Conservation (phyloP, 1,140 invertebrate species). For the Drosophila kurseongensis region DNA sequence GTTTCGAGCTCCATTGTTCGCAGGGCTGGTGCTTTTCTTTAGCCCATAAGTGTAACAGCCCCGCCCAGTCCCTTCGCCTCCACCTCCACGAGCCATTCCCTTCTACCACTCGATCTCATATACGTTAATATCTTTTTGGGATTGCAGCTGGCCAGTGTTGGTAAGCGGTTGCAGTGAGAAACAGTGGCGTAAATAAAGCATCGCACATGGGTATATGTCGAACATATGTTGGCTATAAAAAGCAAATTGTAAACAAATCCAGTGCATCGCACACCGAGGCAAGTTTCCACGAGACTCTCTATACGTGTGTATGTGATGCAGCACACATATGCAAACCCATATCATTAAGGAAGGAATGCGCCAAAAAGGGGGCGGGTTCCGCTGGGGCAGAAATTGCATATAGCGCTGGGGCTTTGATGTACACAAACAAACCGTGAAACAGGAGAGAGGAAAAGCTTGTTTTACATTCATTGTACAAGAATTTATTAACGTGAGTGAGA, state of each 20-base stretch:
- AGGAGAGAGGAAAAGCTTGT: background rate
- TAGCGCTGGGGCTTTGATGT: slow-evolving; percentile 9
- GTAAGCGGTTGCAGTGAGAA: slow-evolving; percentile 35
- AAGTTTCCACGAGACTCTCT: slow-evolving; percentile 5
- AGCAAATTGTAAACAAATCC: slow-evolving; percentile 72
- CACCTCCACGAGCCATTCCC: background rate
- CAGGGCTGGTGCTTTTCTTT: slow-evolving; percentile 33
- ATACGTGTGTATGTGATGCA: slow-evolving; percentile 9
- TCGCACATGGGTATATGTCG: slow-evolving; percentile 63
- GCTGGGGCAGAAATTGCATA: slow-evolving; percentile 29
- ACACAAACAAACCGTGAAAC: background rate
- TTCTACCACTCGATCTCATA: background rate
- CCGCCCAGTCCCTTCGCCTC: background rate
- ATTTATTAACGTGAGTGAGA: slow-evolving; percentile 13
- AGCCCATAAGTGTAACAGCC: slow-evolving; percentile 28
- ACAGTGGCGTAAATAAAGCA: slow-evolving; percentile 30
- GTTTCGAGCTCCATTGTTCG: slow-evolving; percentile 64
- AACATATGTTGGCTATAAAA: slow-evolving; percentile 73
- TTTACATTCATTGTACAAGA: background rate
- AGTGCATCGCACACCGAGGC: slow-evolving; percentile 7
- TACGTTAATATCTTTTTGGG: slow-evolving; percentile 38
- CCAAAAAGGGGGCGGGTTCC: slow-evolving; percentile 33
- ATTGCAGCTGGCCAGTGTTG: slow-evolving; percentile 53
- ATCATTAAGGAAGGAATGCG: slow-evolving; percentile 54
- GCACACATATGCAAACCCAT: slow-evolving; percentile 52